Conservation (phyloP, 2,797 vertebrate genomes). For the Sparus aurata region DNA sequence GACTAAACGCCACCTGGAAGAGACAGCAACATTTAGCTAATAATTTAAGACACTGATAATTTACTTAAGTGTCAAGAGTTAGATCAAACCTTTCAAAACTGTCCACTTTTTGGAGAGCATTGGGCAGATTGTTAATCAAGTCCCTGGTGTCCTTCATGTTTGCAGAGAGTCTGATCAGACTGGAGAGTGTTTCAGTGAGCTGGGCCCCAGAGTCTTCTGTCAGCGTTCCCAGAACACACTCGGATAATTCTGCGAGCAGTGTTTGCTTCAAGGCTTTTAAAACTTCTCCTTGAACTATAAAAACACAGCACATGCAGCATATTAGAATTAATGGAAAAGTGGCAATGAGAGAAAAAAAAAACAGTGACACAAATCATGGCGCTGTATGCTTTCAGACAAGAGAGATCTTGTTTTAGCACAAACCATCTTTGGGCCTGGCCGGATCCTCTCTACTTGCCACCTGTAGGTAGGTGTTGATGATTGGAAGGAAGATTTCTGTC, state of each 20-base stretch:
- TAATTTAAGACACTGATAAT: neutral
- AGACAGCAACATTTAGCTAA: constrained; percentile 16
- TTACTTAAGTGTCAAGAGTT: neutral
- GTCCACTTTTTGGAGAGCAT: constrained; percentile 80
- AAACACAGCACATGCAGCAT: constrained; percentile 7
- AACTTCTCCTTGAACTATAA: constrained; percentile 80
- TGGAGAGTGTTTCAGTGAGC: constrained; percentile 81
- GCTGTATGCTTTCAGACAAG: neutral
- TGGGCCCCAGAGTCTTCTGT: constrained; percentile 9
- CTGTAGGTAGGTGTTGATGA: constrained; percentile 87
- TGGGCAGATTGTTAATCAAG: constrained; percentile 83
- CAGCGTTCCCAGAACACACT: constrained; percentile 67
- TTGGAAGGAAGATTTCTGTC: constrained; percentile 81
- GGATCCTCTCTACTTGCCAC: constrained; percentile 71
- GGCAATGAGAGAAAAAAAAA: neutral
- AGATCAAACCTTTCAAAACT: constrained; percentile 84
- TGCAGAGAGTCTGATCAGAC: constrained; percentile 83
- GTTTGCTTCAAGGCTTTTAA: constrained; percentile 81
- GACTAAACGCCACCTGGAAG: constrained; percentile 90
- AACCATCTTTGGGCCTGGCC: constrained; percentile 86
- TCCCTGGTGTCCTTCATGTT: constrained; percentile 69
- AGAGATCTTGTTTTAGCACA: constrained; percentile 19
- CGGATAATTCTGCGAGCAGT: constrained; percentile 85
- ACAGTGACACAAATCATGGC: neutral
- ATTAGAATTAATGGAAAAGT: neutral